A percentile compares a stretch with the other conserved stretches of the same genome.
These are phyloP conservation scores for Cancer borealis DNA, from an alignment of 2,888 invertebrate genomes.

Conservation along the genomic window DNA sequence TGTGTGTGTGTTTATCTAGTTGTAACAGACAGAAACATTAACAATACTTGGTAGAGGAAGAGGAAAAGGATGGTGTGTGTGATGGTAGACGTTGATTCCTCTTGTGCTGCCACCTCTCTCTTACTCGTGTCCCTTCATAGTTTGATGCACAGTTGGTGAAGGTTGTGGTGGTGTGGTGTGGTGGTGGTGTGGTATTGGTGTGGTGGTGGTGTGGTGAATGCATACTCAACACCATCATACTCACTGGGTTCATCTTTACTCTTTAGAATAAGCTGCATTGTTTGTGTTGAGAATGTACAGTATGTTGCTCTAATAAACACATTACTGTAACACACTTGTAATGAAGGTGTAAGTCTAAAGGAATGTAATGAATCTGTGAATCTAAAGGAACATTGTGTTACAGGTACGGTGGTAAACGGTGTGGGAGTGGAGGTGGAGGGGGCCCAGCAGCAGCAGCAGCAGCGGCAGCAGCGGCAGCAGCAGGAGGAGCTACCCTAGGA, in stretches of 20 bases:
- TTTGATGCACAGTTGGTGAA: too few relatives aligned
- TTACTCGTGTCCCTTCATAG: too few relatives aligned
- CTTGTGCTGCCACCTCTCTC: too few relatives aligned
- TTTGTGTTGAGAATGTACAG: not conserved
- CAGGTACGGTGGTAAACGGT: conserved; percentile 77
- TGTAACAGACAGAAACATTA: too few relatives aligned
- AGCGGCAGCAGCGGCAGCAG: conserved; percentile 71
- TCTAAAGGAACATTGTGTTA: conserved; percentile 33
- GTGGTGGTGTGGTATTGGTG: not conserved
- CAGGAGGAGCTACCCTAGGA: conserved; percentile 73
- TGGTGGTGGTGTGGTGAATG: not conserved
- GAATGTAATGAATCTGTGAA: not conserved
- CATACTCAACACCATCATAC: not conserved
- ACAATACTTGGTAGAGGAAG: too few relatives aligned
- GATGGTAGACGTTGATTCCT: too few relatives aligned
- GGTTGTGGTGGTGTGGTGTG: not conserved
- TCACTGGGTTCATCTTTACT: not conserved
- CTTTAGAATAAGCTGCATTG: not conserved
- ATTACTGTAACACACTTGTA: not conserved
- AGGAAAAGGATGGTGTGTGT: too few relatives aligned
- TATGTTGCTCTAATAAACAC: not conserved
- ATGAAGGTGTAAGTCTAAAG: not conserved
- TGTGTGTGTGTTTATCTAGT: too few relatives aligned
- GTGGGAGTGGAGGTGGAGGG: conserved; percentile 75
- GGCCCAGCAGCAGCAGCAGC: conserved; percentile 74